Evolutionary conservation across 2,113 vertebrate genomes (phyloP).

Genomic region (Stigmatopora argus): DNA sequence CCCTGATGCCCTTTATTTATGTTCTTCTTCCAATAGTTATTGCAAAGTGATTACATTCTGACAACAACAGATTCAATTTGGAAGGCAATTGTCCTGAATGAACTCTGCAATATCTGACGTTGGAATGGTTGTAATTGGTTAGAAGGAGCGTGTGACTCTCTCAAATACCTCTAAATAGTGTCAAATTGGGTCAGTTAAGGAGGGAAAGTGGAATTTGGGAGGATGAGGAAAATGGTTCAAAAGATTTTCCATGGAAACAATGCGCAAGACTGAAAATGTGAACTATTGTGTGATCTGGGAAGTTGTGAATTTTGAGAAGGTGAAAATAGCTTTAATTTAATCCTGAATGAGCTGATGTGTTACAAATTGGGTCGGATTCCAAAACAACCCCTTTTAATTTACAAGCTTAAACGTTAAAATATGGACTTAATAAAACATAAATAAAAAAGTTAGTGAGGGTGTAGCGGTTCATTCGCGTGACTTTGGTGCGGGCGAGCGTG

Average conservation of each 20-base stretch:
- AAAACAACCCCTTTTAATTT: too few relatives aligned
- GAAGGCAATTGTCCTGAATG: not conserved
- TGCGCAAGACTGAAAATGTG: too few relatives aligned
- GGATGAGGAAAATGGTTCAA: not conserved
- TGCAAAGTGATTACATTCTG: not conserved
- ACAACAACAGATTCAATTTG: not conserved
- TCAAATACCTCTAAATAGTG: not conserved
- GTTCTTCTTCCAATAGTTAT: not conserved
- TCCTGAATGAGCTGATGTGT: too few relatives aligned
- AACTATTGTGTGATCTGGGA: too few relatives aligned
- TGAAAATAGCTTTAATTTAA: too few relatives aligned
- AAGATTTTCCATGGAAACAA: not conserved
- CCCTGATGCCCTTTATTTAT: slow-evolving; percentile 31
- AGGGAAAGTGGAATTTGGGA: not conserved
- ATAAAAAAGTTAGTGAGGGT: too few relatives aligned
- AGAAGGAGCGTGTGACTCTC: not conserved
- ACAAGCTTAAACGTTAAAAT: too few relatives aligned
- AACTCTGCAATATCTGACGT: not conserved
- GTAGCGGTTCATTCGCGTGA: too few relatives aligned
- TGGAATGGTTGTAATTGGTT: not conserved
- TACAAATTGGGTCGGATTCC: too few relatives aligned
- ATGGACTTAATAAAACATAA: too few relatives aligned
- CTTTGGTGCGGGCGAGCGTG: too few relatives aligned
- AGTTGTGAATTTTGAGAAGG: not conserved
- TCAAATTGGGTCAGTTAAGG: not conserved